Evolutionary conservation across 1,140 invertebrate species (phyloP), one percentile per base, ranked within the genome.

Genomic region (Helicoverpa armigera): DNA sequence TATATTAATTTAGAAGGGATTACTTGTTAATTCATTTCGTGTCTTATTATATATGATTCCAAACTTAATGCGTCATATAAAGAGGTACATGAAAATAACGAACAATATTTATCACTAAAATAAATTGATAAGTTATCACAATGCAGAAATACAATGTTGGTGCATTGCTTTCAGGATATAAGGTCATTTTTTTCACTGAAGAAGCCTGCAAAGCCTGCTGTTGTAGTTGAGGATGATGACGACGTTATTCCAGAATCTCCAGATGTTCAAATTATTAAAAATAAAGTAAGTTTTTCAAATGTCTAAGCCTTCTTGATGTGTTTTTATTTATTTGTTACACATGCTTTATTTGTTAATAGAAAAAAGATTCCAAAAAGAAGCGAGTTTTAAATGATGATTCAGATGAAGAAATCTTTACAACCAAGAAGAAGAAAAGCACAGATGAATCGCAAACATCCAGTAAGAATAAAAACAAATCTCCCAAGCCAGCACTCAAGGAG

Each of bases 171-270:
- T 63, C 80, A 96, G 95, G 95, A 95, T 90, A 95, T 96, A 79
- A 90, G 95, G 80, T 95, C 94, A 75, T 95, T 92, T 82, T 95
- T 96, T 67, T 50, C 89, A 79, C 82, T 87, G 31, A 93, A 94
- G 77, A 87, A 89, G 83, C 58, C 80, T 67, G 29, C 75, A 79
- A 88, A 89, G 79, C 80, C 73, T 2, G 81, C 85, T 54, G 79
- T 90, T 61, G 88, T 51, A 14, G 65, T 79, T 56, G 81, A 93
- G 61, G 90, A 94, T 63, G 90, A 94, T 82, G 90, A 91, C 79
- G 93, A 94, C 86, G 84, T 91, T 82, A 94, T 95, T 82, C 94
- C 92, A 35, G 90, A 95, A 50, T 94, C 93, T 60, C 93, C 93
- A 35, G 86, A 91, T 83, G 86, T 92, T 11, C 82, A 87, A 83